Evolutionary conservation across 1,140 invertebrate species (phyloP).

Genomic region (Drosophila virilis): DNA sequence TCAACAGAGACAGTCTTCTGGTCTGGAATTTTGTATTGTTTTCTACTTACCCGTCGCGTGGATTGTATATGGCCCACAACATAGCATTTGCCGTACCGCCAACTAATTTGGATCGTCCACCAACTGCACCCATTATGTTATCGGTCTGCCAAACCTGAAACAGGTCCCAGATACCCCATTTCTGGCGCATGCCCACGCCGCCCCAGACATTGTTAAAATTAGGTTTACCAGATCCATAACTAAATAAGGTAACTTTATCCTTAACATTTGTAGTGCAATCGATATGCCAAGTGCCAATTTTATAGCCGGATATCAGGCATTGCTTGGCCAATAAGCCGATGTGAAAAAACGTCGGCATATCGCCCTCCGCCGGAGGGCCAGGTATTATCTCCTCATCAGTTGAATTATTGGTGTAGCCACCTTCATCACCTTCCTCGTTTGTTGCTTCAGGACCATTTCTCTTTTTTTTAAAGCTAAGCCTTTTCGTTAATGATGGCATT

Average conservation of each 20-base stretch:
- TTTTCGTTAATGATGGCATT: not conserved
- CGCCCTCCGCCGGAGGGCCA: not conserved
- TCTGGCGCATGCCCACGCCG: constrained; percentile 32
- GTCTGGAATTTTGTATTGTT: not conserved
- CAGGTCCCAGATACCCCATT: constrained; percentile 3
- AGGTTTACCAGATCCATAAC: constrained; percentile 29
- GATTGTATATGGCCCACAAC: not conserved
- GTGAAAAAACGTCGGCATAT: constrained; percentile 48
- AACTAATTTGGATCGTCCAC: not conserved
- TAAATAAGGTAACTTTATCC: constrained; percentile 10
- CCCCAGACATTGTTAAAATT: constrained; percentile 7
- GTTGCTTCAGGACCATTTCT: too few relatives aligned
- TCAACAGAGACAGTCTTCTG: too few relatives aligned
- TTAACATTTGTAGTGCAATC: constrained; percentile 14
- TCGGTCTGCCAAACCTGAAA: constrained; percentile 37
- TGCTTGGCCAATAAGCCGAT: constrained; percentile 47
- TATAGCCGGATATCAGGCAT: constrained; percentile 38
- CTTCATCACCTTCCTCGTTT: not conserved
- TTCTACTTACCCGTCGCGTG: not conserved
- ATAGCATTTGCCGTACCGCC: constrained; percentile 2
- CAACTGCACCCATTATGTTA: constrained; percentile 17
- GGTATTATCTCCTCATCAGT: not conserved
- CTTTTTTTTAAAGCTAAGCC: not conserved
- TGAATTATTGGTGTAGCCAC: too few relatives aligned
- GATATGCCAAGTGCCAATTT: constrained; percentile 40